A percentile compares a stretch with the other conserved stretches of the same genome.
Conservation (phyloP, 2,797 vertebrate species). For the Ptychadena robeensis region DNA sequence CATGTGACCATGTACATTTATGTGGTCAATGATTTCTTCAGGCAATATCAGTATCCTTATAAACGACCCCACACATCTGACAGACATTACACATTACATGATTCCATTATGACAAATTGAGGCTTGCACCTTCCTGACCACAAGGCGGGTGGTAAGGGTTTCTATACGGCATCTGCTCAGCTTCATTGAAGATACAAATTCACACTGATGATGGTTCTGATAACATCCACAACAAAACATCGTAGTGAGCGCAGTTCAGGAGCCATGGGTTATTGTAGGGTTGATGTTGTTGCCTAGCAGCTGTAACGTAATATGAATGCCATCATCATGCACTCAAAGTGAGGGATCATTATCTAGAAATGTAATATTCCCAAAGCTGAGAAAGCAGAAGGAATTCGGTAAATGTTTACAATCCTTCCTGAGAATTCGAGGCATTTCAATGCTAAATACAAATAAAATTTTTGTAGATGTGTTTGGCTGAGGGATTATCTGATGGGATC, state of each 20-base stretch:
- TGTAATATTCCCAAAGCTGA: slow-evolving; percentile 48
- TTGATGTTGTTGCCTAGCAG: slow-evolving; percentile 57
- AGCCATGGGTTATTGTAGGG: slow-evolving; percentile 23
- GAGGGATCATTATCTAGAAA: slow-evolving; percentile 57
- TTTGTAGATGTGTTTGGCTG: not conserved
- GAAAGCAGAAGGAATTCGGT: slow-evolving; percentile 42
- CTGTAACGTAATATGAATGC: slow-evolving; percentile 52
- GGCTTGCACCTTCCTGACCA: not conserved
- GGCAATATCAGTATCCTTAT: too few species aligned
- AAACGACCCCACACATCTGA: too few species aligned
- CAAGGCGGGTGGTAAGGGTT: not conserved
- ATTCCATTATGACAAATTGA: not conserved
- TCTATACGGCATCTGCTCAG: not conserved
- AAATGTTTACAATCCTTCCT: slow-evolving; percentile 25
- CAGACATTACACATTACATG: not conserved
- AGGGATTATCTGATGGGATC: not conserved
- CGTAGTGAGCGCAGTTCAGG: slow-evolving; percentile 13
- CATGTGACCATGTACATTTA: too few species aligned
- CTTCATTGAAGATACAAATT: slow-evolving; percentile 17
- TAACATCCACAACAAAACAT: slow-evolving; percentile 7
- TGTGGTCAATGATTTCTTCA: too few species aligned
- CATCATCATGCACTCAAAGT: slow-evolving; percentile 34
- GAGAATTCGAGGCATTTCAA: not conserved
- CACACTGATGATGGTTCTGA: slow-evolving; percentile 7
- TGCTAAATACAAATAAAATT: not conserved